Evolutionary conservation across 1,140 invertebrate species (phyloP), one percentile per base, ranked within the genome.

Genomic region (Drosophila parvula): DNA sequence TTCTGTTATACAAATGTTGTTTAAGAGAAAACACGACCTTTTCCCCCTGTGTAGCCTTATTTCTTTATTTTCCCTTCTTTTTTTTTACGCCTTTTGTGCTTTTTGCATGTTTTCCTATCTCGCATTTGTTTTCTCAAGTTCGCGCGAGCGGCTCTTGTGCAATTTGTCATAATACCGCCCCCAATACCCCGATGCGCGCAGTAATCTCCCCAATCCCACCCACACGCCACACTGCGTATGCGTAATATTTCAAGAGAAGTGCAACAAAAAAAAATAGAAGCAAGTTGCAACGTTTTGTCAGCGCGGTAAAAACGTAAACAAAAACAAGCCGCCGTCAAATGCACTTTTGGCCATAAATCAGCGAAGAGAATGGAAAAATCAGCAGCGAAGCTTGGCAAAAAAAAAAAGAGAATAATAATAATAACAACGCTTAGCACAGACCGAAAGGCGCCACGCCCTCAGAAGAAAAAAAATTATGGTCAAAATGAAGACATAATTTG

Each of bases 71-170:
- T 45, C 30, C 51, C 58, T 50, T 34, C 56, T 50, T 45, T 41
- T 76, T 76, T 61, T 34, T 40, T 14, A 18, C 34, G 27, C 44
- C 64, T 59, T 67, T 50, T 74, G 71, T 58, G 60, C 40, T 59
- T 77, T 85, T 79, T 68, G 70, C 83, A 86, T 86, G 82, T 86
- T 86, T 82, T 86, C 81, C 82, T 86, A 86, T 88, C 76, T 88
- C 76, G 83, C 83, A 88, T 88, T 86, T 86, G 81, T 85, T 86
- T 82, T 86, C 83, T 82, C 83, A 86, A 86, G 82, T 86, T 86
- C 82, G 82, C 78, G 74, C 74, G 22, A 22, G 57, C 69, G 67
- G 59, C 70, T 81, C 75, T 88, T 76, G 79, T 88, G 79, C 79
- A 86, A 86, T 86, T 89, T 83, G 79, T 83, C 71, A 88, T 74